These are phyloP conservation scores for Oreochromis tanganicae DNA, from an alignment of 2,113 vertebrate genomes.

Conservation along the genomic window DNA sequence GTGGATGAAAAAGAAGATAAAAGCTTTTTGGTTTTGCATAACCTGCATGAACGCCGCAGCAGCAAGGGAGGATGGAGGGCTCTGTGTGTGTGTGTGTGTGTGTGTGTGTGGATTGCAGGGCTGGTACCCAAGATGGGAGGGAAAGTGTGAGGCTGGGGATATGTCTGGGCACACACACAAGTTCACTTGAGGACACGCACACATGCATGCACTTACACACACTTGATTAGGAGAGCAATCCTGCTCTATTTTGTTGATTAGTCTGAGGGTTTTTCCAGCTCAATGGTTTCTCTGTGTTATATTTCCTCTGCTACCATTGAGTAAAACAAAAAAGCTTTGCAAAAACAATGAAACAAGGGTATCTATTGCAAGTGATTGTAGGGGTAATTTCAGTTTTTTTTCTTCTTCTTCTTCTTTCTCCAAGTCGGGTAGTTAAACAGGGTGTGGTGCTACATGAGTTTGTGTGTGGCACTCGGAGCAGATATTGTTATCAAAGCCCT, in stretches of 20 bases:
- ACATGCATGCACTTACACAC: slow-evolving; percentile 3
- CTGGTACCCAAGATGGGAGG: slow-evolving; percentile 43
- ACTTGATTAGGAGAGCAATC: slow-evolving; percentile 36
- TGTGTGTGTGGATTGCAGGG: neutral
- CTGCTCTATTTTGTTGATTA: slow-evolving; percentile 31
- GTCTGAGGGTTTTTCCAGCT: slow-evolving; percentile 41
- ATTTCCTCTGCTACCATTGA: slow-evolving; percentile 11
- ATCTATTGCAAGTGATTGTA: slow-evolving; percentile 23
- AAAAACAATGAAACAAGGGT: slow-evolving; percentile 18
- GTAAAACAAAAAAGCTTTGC: slow-evolving; percentile 12
- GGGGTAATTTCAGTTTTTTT: slow-evolving; percentile 2
- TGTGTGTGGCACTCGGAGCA: slow-evolving; percentile 10
- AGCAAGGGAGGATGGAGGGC: neutral
- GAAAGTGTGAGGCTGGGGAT: slow-evolving; percentile 20
- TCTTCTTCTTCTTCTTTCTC: neutral
- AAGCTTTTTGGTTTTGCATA: neutral
- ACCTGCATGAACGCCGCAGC: neutral
- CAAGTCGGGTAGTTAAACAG: neutral
- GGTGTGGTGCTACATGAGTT: neutral
- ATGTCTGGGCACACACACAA: slow-evolving; percentile 24
- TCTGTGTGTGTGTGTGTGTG: neutral
- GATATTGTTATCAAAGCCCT: slow-evolving; percentile 13
- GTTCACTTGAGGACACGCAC: slow-evolving; percentile 52
- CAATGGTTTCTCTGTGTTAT: slow-evolving; percentile 13
- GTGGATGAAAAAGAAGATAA: slow-evolving; percentile 8